phyloP scores from a whole-genome alignment of 2,888 invertebrate genomes.

The Trilocha varians region DNA sequence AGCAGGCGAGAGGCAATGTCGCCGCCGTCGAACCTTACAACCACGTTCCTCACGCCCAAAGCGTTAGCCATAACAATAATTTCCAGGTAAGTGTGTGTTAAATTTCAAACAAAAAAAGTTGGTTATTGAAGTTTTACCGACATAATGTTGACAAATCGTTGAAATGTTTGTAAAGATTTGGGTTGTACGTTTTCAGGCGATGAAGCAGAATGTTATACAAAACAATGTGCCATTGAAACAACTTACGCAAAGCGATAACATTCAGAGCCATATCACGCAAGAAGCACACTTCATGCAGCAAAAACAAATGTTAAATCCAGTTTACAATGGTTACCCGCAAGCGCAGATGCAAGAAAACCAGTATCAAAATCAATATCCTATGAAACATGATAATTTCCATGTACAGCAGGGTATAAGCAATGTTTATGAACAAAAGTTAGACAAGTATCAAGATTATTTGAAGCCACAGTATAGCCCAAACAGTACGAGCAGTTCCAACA shows the following conservation, averaged over 20 bases:
- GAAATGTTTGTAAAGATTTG: background rate
- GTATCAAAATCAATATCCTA: slow-evolving; percentile 53
- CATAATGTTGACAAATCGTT: background rate
- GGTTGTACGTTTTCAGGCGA: slow-evolving; percentile 33
- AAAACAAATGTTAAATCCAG: slow-evolving; percentile 67
- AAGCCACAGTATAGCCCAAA: slow-evolving; percentile 74
- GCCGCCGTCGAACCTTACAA: slow-evolving; percentile 92
- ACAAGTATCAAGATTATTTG: slow-evolving; percentile 66
- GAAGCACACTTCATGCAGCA: slow-evolving; percentile 70
- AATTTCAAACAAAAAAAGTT: background rate
- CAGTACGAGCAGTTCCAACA: slow-evolving; percentile 65
- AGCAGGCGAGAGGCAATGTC: slow-evolving; percentile 81
- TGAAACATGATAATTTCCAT: slow-evolving; percentile 57
- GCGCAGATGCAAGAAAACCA: slow-evolving; percentile 52
- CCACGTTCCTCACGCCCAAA: slow-evolving; percentile 82
- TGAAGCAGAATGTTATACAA: slow-evolving; percentile 66
- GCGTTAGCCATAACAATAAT: slow-evolving; percentile 58
- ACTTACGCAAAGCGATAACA: slow-evolving; percentile 62
- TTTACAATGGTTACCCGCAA: slow-evolving; percentile 58
- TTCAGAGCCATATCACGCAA: slow-evolving; percentile 61
- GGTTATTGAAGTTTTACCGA: background rate
- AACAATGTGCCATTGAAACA: slow-evolving; percentile 71
- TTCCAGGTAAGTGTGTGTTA: slow-evolving; percentile 41
- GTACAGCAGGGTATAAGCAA: slow-evolving; percentile 65
- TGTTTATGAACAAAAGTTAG: slow-evolving; percentile 59